These are phyloP conservation scores for Lasioglossum oenotherae DNA, from an alignment of 2,888 invertebrate genomes.

Conservation along the genomic window DNA sequence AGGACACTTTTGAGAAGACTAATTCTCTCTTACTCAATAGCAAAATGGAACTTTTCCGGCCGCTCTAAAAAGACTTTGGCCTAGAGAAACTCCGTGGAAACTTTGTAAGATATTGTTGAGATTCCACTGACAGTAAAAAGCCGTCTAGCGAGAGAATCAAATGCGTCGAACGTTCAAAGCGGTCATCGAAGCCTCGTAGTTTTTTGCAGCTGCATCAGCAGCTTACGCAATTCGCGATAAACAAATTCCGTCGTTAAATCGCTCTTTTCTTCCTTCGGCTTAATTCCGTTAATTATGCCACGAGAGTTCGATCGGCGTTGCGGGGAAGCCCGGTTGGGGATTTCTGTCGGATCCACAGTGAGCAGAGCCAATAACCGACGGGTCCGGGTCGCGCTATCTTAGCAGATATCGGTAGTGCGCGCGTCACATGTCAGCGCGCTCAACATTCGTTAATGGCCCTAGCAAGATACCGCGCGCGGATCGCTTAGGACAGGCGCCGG, in stretches of 20 bases:
- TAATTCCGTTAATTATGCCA: slow-evolving; percentile 27
- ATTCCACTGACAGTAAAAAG: no score
- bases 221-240: slow-evolving; percentile 23
- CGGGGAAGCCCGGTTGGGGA: not conserved
- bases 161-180: not conserved
- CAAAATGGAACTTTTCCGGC: not conserved
- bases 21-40: not conserved
- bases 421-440: slow-evolving; percentile 26
- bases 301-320: not conserved
- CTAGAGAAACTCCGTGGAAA: no score
- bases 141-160: not conserved
- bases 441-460: slow-evolving; percentile 52
- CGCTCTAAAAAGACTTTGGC: no score
- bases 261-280: not conserved
- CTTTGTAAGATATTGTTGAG: no score
- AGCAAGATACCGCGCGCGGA: slow-evolving; percentile 46
- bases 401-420: slow-evolving; percentile 29
- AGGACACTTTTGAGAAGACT: not conserved
- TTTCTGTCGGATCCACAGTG: slow-evolving; percentile 35
- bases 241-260: not conserved
- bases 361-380: slow-evolving; percentile 22
- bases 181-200: not conserved
- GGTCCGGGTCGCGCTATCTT: slow-evolving; percentile 22
- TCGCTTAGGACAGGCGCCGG: not conserved
- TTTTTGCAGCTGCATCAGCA: not conserved